Percentiles rank a stretch among this genome's conserved stretches.
Evolutionary conservation across 1,140 invertebrate species (phyloP).

Genomic region (Diabrotica virgifera): DNA sequence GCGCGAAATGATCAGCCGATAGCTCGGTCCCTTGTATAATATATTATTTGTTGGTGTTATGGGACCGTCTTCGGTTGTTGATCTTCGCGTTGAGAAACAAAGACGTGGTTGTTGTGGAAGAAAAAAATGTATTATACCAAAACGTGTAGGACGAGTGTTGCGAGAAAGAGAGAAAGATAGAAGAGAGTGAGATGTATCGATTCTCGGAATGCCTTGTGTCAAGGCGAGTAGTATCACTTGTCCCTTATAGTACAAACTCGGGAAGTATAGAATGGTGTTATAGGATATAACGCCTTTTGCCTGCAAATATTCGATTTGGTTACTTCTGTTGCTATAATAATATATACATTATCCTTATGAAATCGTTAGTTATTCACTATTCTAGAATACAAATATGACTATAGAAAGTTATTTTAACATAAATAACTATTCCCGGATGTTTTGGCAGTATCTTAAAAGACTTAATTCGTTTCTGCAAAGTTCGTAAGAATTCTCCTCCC

Average conservation of each 20-base stretch:
- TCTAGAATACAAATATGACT: too few relatives aligned
- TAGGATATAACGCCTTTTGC: constrained; percentile 8
- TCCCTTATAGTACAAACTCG: constrained; percentile 47
- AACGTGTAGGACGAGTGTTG: constrained; percentile 10
- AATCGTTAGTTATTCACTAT: too few relatives aligned
- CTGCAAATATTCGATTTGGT: constrained; percentile 20
- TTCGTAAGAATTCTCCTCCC: too few relatives aligned
- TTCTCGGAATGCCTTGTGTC: constrained; percentile 40
- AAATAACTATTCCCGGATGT: too few relatives aligned
- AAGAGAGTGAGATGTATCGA: too few relatives aligned
- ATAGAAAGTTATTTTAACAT: too few relatives aligned
- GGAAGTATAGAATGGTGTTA: constrained; percentile 41
- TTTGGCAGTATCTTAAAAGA: too few relatives aligned
- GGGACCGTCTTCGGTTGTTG: constrained; percentile 19
- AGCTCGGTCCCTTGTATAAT: constrained; percentile 24
- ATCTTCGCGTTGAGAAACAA: constrained; percentile 11
- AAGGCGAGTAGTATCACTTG: constrained; percentile 34
- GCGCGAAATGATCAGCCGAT: constrained; percentile 6
- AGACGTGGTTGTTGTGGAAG: constrained; percentile 31
- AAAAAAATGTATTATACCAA: constrained; percentile 15
- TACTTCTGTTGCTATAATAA: constrained; percentile 18
- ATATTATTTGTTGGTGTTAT: constrained; percentile 37
- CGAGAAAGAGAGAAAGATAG: constrained; percentile 22
- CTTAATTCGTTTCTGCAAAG: too few relatives aligned
- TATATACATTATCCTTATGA: too few relatives aligned